These are phyloP conservation scores for Otolemur crassicaudatus DNA, from an alignment of 2,797 vertebrate species.

Conservation along the genomic window DNA sequence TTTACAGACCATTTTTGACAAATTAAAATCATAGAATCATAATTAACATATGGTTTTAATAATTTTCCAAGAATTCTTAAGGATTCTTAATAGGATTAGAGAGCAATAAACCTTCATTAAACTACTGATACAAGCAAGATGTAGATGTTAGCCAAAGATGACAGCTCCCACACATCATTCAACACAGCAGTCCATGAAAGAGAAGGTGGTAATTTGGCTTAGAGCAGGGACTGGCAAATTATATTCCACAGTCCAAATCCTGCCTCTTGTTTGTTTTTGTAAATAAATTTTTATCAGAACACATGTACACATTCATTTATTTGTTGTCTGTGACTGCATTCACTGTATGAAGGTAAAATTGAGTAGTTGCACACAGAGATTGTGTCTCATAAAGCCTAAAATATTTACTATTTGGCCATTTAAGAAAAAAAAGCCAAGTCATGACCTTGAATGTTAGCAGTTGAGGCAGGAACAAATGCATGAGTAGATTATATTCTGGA, in stretches of 20 bases:
- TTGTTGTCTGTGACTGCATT: slow-evolving; percentile 27
- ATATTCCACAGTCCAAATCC: neutral
- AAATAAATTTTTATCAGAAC: slow-evolving; percentile 58
- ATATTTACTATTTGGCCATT: slow-evolving; percentile 37
- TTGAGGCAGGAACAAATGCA: neutral
- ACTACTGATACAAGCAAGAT: slow-evolving; percentile 33
- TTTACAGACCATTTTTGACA: slow-evolving; percentile 11
- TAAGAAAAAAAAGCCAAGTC: neutral
- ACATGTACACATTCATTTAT: neutral
- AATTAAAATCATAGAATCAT: slow-evolving; percentile 47
- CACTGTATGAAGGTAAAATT: slow-evolving; percentile 6
- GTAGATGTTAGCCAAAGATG: slow-evolving; percentile 32
- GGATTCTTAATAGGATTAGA: slow-evolving; percentile 5
- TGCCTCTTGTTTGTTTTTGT: slow-evolving; percentile 27
- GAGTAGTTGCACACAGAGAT: neutral
- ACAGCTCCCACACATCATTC: neutral
- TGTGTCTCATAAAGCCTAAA: neutral
- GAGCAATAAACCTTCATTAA: slow-evolving; percentile 26
- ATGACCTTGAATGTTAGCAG: neutral
- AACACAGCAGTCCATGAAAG: neutral
- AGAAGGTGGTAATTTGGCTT: neutral
- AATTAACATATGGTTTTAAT: slow-evolving; percentile 14
- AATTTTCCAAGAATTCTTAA: slow-evolving; percentile 43
- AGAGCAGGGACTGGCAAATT: slow-evolving; percentile 1
- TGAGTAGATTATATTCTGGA: slow-evolving; percentile 53